Evolutionary conservation across 1,140 invertebrate species (phyloP).

Genomic region (Cydia splendana): DNA sequence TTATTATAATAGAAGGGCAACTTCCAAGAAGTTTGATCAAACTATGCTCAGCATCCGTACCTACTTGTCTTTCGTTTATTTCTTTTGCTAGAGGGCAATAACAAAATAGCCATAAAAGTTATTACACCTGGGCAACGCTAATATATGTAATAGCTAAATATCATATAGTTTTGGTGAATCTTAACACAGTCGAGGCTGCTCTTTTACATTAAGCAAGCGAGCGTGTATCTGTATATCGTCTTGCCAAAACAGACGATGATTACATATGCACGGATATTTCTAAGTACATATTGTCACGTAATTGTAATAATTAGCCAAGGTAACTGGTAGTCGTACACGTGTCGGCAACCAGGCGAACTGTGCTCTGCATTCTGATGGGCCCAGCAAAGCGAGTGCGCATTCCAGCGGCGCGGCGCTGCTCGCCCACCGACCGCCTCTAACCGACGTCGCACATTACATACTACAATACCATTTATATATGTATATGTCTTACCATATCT

Average conservation of each 20-base stretch:
- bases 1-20: too few relatives aligned
- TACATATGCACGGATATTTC: conserved; percentile 8
- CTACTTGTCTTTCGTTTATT: too few relatives aligned
- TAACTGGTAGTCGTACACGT: conserved; percentile 63
- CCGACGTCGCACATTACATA: conserved; percentile 11
- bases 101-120: too few relatives aligned
- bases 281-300: conserved; percentile 47
- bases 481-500: too few relatives aligned
- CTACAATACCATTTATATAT: not conserved
- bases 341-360: conserved; percentile 59
- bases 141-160: too few relatives aligned
- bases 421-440: conserved; percentile 49
- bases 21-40: too few relatives aligned
- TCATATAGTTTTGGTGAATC: not conserved
- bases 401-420: conserved; percentile 56
- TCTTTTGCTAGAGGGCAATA: too few relatives aligned
- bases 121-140: too few relatives aligned
- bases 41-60: too few relatives aligned
- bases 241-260: conserved; percentile 1
- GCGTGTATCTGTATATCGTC: not conserved
- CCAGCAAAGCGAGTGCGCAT: conserved; percentile 61
- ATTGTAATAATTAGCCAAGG: conserved; percentile 64
- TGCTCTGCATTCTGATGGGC: conserved; percentile 69
- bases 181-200: not conserved
- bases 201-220: not conserved